Evolutionary conservation across 2,888 invertebrate species (phyloP), one percentile per base, ranked within the genome.

Genomic region (Drosophila flavopinicola): DNA sequence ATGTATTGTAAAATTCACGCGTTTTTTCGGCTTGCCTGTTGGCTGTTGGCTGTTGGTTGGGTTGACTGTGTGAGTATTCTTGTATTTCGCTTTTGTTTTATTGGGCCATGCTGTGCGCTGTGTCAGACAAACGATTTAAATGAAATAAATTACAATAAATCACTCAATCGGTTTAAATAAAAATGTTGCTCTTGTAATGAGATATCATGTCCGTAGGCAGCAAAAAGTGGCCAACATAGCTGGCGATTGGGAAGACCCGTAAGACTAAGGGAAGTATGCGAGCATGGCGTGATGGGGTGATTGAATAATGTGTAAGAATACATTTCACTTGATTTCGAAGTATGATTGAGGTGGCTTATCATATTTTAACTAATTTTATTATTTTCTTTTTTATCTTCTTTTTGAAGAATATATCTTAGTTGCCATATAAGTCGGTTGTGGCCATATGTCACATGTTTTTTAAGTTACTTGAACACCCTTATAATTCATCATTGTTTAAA

Each of bases 131-230:
- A 77, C 88, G 82, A 84, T 86, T 88, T 87, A 87, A 88, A 85
- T 85, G 77, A 85, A 87, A 88, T 87, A 82, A 88, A 84, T 87
- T 84, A 75, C 82, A 85, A 85, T 82, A 78, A 82, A 87, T 85
- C 78, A 79, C 84, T 88, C 86, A 88, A 88, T 87, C 72, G 75
- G 70, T 67, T 77, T 83, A 83, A 78, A 85, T 78, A 72, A 85
- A 85, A 82, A 78, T 72, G 87, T 82, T 85, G 63, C 71, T 64
- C 71, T 64, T 87, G 87, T 82, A 84, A 84, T 84, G 79, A 87
- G 87, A 84, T 85, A 76, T 66, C 66, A 54, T 17, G 32, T 15
- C 44, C 25, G 42, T 13, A 30, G 45, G 33, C 56, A 42, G 69
- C 35, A 73, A 68, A 73, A 61, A 45, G 20, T 29, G 27, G 38